Base-by-base conservation (phyloP, 2,888 invertebrate genomes). In the Alcis repandata region DNA sequence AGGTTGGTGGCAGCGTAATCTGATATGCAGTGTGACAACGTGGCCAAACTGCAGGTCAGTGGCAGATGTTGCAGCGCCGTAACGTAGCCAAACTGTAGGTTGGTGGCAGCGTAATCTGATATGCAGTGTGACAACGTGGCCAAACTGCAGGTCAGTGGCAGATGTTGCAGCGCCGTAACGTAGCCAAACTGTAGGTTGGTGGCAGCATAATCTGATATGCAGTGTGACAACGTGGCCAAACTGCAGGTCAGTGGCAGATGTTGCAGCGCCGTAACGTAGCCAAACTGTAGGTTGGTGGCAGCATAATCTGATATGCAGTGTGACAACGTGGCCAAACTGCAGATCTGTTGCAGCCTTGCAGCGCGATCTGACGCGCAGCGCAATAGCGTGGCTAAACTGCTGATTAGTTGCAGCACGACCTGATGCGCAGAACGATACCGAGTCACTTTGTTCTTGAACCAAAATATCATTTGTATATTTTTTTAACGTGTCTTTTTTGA, bases 21-120 rank as follows among this genome's bases (percentile, higher is more conserved):
- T 97, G 22, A 96, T 96, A 0, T 95, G 0, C 97, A 97, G 82
- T 97, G 97, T 94, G 97, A 98, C 78, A 95, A 95, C 43, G 95
- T 96, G 0, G 95, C 96, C 52, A 49, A 48, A 48, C 48, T 48
- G 27, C 48, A 48, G 48, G 48, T 45, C n/a, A n/a, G n/a, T 10
- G 3, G 41, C 0, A 41, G 4, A 41, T 41, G 15, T 15, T 2
- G 36, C 13, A 36, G 1, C 11, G 10, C 11, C 3, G 10, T 36
- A 36, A 1, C n/a, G n/a, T 15, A 7, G 15, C 6, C 19, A 32
- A 32, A 32, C 6, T 7, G 32, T 8, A n/a, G n/a, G n/a, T n/a
- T n/a, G n/a, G n/a, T n/a, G n/a, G 48, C 96, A 96, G 20, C 95
- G 96, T 6, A 97, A 98, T 77, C 90, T 97, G 22, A 96, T 96